These are phyloP conservation scores for Mesoclemmys tuberculata DNA, from an alignment of 2,113 vertebrate species.

Conservation along the genomic window DNA sequence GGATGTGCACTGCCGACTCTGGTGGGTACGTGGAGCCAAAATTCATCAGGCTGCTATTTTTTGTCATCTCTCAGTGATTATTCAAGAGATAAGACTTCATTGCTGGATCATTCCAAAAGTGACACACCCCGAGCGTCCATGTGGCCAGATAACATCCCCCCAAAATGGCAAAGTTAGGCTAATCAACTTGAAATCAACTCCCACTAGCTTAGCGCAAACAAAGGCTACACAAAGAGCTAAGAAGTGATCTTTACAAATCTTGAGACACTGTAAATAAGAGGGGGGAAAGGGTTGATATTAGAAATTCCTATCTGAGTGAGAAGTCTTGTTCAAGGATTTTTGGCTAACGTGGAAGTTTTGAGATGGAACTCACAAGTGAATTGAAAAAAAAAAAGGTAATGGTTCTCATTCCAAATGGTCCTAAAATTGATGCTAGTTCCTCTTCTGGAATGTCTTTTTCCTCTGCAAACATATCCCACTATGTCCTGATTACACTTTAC, in stretches of 20 bases:
- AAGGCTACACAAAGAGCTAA: not conserved
- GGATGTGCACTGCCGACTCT: constrained; percentile 43
- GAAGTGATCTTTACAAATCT: not conserved
- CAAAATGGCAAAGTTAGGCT: fast-evolving
- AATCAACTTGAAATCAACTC: not conserved
- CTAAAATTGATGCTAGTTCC: not conserved
- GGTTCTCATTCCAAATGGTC: not conserved
- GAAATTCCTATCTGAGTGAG: not conserved
- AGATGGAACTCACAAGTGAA: not conserved
- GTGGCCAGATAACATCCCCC: not conserved
- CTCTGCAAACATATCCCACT: not conserved
- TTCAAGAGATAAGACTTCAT: not conserved
- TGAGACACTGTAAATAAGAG: not conserved
- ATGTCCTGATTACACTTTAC: constrained; percentile 53
- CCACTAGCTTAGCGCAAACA: not conserved
- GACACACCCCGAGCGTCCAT: constrained; percentile 2
- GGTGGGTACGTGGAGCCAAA: constrained; percentile 25
- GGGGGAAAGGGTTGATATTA: fast-evolving
- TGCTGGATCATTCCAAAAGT: not conserved
- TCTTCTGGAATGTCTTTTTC: constrained; percentile 22
- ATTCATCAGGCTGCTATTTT: constrained; percentile 44
- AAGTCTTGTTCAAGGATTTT: not conserved
- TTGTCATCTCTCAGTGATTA: constrained; percentile 40
- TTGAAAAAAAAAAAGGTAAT: not conserved
- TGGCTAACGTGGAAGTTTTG: not conserved